Evolutionary conservation across 2,888 invertebrate genomes (phyloP).

Genomic region (Scaeva pyrastri): DNA sequence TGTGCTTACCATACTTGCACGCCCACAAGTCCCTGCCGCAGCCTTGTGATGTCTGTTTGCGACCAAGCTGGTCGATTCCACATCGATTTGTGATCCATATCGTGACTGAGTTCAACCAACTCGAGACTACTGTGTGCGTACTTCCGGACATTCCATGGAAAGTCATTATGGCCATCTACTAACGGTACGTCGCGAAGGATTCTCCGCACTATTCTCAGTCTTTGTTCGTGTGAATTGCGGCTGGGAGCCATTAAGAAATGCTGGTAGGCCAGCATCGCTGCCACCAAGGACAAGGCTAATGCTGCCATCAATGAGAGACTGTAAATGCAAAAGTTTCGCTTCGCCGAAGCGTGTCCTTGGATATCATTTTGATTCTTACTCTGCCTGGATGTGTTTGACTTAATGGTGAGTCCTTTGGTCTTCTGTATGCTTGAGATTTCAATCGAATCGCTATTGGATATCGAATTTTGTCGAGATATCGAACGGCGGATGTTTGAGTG

Average conservation of each 20-base stretch:
- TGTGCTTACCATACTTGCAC: slow-evolving; percentile 92
- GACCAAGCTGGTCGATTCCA: slow-evolving; percentile 95
- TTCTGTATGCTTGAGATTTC: slow-evolving; percentile 83
- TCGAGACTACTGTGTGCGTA: slow-evolving; percentile 92
- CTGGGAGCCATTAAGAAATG: slow-evolving; percentile 83
- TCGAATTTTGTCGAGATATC: slow-evolving; percentile 83
- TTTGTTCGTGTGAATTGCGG: slow-evolving; percentile 84
- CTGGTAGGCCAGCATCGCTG: slow-evolving; percentile 82
- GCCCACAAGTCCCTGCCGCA: slow-evolving; percentile 92
- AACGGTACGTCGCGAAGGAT: slow-evolving; percentile 83
- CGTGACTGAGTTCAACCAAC: slow-evolving; percentile 81
- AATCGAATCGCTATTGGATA: slow-evolving; percentile 83
- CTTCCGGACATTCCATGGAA: slow-evolving; percentile 95
- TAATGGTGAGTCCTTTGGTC: slow-evolving; percentile 81
- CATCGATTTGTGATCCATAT: slow-evolving; percentile 86
- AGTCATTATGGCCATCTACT: slow-evolving; percentile 91
- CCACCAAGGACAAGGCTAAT: slow-evolving; percentile 81
- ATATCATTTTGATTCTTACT: slow-evolving; percentile 74
- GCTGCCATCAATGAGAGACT: slow-evolving; percentile 82
- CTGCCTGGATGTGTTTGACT: slow-evolving; percentile 61
- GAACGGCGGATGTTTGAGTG: slow-evolving; percentile 83
- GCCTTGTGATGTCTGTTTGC: slow-evolving; percentile 95
- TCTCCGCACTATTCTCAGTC: slow-evolving; percentile 83
- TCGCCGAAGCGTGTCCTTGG: slow-evolving; percentile 76
- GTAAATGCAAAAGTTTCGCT: slow-evolving; percentile 81